Evolutionary conservation across 23 tunicate species (phyloP).

Genomic region (Trididemnum nubilum): DNA sequence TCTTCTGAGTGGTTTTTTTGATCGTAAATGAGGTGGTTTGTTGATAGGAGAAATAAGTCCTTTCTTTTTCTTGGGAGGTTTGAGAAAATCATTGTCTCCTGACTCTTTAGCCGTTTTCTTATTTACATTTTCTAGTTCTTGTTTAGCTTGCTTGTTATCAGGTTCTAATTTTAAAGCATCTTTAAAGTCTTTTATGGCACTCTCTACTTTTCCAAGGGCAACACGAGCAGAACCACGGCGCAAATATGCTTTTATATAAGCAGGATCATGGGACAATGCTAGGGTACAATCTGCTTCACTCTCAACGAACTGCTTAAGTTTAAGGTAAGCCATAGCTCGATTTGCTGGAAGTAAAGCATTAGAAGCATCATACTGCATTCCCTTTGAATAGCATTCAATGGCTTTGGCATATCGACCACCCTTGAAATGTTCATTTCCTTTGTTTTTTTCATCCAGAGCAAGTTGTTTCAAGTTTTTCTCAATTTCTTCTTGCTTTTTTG

Average conservation of each 20-base stretch:
- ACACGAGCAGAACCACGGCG: constrained; percentile 74
- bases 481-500: constrained; percentile 39
- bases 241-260: constrained; percentile 80
- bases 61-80: background rate
- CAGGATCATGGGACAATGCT: constrained; percentile 76
- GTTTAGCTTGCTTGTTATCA: constrained; percentile 76
- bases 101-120: background rate
- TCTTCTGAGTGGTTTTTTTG: constrained; percentile 71
- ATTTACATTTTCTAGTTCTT: constrained; percentile 57
- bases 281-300: constrained; percentile 89
- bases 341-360: constrained; percentile 87
- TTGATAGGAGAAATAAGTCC: constrained; percentile 31
- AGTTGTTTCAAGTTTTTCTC: constrained; percentile 43
- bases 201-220: constrained; percentile 67
- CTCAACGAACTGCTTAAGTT: constrained; percentile 72
- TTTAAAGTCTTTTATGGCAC: constrained; percentile 78
- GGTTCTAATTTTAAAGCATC: constrained; percentile 92
- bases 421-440: constrained; percentile 86
- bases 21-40: constrained; percentile 38
- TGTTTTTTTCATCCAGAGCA: constrained; percentile 63
- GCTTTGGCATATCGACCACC: constrained; percentile 58
- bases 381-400: constrained; percentile 77
- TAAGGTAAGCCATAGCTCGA: constrained; percentile 86
- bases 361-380: constrained; percentile 85
- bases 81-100: background rate